Conservation (phyloP, 2,113 vertebrate species). For the Canis aureus region DNA sequence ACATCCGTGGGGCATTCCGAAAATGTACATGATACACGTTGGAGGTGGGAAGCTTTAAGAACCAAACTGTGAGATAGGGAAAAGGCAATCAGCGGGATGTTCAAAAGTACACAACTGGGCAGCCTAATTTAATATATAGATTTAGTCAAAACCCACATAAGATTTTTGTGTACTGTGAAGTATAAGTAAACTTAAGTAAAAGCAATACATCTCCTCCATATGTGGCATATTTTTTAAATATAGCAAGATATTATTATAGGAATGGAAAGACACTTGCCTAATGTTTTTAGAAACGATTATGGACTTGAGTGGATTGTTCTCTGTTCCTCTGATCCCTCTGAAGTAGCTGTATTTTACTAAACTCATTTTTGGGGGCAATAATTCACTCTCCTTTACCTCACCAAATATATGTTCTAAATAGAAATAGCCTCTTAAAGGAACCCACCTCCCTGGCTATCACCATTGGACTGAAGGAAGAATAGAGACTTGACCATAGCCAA, state of each 20-base stretch:
- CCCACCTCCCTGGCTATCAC: neutral
- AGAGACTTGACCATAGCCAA: neutral
- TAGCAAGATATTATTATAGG: neutral
- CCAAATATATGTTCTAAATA: neutral
- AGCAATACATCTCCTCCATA: neutral
- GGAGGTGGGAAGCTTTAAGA: neutral
- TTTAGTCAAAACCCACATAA: neutral
- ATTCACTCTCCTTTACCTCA: neutral
- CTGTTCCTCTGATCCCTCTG: neutral
- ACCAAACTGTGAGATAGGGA: neutral
- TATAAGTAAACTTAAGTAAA: neutral
- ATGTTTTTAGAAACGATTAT: neutral
- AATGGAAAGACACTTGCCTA: neutral
- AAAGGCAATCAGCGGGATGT: neutral
- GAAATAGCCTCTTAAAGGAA: neutral
- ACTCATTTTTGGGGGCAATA: neutral
- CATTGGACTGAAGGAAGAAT: neutral
- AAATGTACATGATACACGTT: neutral
- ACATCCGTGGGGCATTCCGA: conserved; percentile 39
- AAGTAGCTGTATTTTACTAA: neutral
- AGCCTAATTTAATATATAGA: neutral
- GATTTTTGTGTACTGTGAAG: neutral
- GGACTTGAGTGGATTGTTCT: neutral
- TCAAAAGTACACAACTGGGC: neutral
- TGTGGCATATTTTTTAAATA: neutral